These are phyloP conservation scores for Amphipoea oculea DNA, from an alignment of 2,888 invertebrate species.

Conservation along the genomic window DNA sequence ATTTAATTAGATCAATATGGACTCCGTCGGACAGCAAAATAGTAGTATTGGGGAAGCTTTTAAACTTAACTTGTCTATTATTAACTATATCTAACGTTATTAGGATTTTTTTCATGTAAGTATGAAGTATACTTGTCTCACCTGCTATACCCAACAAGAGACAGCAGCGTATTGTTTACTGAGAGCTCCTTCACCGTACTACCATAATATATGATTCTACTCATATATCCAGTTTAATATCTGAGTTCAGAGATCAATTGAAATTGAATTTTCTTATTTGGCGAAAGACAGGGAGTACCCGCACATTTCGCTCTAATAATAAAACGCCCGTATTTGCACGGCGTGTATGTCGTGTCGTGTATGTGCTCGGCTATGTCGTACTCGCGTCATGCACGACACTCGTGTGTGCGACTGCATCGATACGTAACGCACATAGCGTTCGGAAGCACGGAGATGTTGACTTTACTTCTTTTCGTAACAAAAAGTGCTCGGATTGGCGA, in stretches of 20 bases:
- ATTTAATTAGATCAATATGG: not conserved
- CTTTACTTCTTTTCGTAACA: not conserved
- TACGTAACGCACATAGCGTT: not conserved
- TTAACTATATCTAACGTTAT: no score
- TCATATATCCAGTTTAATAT: not conserved
- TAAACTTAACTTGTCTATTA: no score
- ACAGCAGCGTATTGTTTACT: no score
- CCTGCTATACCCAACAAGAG: no score
- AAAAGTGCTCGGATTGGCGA: not conserved
- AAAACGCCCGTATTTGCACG: not conserved
- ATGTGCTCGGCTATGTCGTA: not conserved
- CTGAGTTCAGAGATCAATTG: slow-evolving; percentile 7
- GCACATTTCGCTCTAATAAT: slow-evolving; percentile 1
- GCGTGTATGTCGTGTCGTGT: not conserved
- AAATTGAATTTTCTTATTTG: not conserved
- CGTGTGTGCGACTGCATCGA: not conserved
- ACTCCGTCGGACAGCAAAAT: no score
- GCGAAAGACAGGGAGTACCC: not conserved
- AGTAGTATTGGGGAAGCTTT: no score
- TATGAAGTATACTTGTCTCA: no score
- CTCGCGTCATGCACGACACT: not conserved
- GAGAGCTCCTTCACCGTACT: no score
- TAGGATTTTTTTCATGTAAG: not conserved
- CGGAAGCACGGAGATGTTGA: not conserved
- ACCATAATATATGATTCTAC: no score